Evolutionary conservation across 1,140 invertebrate genomes (phyloP).

Genomic region (Neotoxoptera formosana): DNA sequence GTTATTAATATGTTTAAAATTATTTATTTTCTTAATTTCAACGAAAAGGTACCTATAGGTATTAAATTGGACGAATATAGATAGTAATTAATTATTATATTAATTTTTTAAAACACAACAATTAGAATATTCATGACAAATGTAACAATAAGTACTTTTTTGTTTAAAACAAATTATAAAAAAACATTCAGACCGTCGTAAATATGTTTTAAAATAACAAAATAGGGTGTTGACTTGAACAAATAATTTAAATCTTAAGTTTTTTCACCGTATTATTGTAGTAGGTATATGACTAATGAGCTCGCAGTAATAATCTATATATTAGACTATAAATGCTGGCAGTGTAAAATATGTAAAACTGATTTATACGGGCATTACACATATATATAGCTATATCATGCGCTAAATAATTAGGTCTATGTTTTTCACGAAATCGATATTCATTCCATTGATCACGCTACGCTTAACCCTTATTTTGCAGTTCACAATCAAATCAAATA

Average conservation of each 20-base stretch:
- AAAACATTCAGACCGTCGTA: background rate
- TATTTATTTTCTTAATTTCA: no score
- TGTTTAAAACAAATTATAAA: background rate
- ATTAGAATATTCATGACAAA: background rate
- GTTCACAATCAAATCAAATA: background rate
- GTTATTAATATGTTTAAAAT: background rate
- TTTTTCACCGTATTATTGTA: background rate
- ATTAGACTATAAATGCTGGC: background rate
- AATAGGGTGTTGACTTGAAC: background rate
- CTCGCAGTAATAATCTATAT: background rate
- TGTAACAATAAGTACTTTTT: background rate
- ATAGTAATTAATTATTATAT: no score
- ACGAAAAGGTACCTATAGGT: background rate
- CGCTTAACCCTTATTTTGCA: background rate
- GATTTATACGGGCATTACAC: background rate
- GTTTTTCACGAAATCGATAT: background rate
- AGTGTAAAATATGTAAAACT: no score
- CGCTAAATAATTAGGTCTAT: background rate
- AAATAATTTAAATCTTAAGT: background rate
- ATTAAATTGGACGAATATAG: background rate
- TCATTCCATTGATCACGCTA: background rate
- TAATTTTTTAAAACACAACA: no score
- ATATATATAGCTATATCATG: background rate
- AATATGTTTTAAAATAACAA: background rate
- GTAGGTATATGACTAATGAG: background rate